These are phyloP conservation scores for Harlomillsia oculata DNA, from an alignment of 1,140 invertebrate genomes.

Conservation along the genomic window DNA sequence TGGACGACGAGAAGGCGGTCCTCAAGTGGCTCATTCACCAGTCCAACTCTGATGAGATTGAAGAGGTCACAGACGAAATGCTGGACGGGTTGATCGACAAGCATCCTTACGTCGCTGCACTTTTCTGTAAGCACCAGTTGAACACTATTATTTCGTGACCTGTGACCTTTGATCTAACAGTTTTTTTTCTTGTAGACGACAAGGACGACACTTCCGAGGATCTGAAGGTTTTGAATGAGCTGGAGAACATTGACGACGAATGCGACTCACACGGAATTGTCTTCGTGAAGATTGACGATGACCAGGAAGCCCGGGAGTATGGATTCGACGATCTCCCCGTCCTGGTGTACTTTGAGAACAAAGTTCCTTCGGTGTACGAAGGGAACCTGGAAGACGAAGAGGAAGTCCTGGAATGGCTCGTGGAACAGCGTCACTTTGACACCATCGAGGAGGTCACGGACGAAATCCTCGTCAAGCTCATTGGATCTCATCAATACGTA, in stretches of 20 bases:
- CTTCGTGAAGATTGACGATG: slow-evolving; percentile 86
- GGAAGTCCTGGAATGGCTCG: slow-evolving; percentile 78
- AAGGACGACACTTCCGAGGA: slow-evolving; percentile 75
- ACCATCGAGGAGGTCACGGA: slow-evolving; percentile 91
- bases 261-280: slow-evolving; percentile 83
- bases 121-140: slow-evolving; percentile 5
- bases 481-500: slow-evolving; percentile 85
- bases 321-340: slow-evolving; percentile 76
- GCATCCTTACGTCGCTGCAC: slow-evolving; percentile 64
- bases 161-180: not conserved
- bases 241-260: slow-evolving; percentile 57
- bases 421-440: slow-evolving; percentile 79
- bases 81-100: slow-evolving; percentile 79
- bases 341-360: slow-evolving; percentile 81
- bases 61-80: slow-evolving; percentile 77
- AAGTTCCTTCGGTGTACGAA: slow-evolving; percentile 41
- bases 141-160: not conserved
- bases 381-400: slow-evolving; percentile 83
- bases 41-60: slow-evolving; percentile 43
- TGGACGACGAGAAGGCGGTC: slow-evolving; percentile 82
- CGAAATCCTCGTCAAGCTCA: slow-evolving; percentile 74
- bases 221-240: slow-evolving; percentile 72
- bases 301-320: slow-evolving; percentile 66
- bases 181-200: slow-evolving; percentile 55
- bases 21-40: slow-evolving; percentile 39